These are phyloP conservation scores for Amblyjoppa proteus DNA, from an alignment of 2,888 invertebrate genomes.

Conservation along the genomic window DNA sequence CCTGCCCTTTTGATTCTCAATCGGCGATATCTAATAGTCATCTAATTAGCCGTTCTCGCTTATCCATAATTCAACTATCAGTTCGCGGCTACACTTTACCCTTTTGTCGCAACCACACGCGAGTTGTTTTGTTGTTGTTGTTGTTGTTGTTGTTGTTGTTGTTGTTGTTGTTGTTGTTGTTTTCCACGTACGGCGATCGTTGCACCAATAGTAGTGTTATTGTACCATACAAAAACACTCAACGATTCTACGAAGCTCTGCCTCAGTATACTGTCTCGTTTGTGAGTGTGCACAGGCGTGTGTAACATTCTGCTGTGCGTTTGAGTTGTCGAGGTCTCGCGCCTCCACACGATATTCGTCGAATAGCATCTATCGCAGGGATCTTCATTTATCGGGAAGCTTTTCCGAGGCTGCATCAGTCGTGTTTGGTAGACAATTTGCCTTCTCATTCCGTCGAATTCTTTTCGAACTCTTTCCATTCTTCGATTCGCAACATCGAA, in stretches of 20 bases:
- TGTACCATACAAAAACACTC: neutral
- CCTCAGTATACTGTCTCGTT: neutral
- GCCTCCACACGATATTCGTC: neutral
- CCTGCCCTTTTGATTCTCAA: no score
- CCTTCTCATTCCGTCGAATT: constrained; percentile 1
- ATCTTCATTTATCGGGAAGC: constrained; percentile 36
- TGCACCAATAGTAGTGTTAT: neutral
- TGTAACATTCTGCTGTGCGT: neutral
- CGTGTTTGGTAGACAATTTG: neutral
- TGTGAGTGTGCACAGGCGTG: neutral
- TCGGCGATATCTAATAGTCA: constrained; percentile 47
- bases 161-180: neutral
- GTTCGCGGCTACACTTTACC: neutral
- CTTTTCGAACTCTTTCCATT: neutral
- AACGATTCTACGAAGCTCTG: constrained; percentile 1
- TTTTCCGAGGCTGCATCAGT: neutral
- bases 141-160: constrained; percentile 10
- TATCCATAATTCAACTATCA: constrained; percentile 1
- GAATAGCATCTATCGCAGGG: constrained; percentile 14
- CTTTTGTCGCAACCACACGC: neutral
- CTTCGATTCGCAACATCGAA: neutral
- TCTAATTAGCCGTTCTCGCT: constrained; percentile 44
- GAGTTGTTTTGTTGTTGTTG: constrained; percentile 4
- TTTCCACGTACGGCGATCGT: constrained; percentile 2
- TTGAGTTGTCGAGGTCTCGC: constrained; percentile 3